Evolutionary conservation across 1,140 invertebrate genomes (phyloP).

Genomic region (Drosophila tsacasi): DNA sequence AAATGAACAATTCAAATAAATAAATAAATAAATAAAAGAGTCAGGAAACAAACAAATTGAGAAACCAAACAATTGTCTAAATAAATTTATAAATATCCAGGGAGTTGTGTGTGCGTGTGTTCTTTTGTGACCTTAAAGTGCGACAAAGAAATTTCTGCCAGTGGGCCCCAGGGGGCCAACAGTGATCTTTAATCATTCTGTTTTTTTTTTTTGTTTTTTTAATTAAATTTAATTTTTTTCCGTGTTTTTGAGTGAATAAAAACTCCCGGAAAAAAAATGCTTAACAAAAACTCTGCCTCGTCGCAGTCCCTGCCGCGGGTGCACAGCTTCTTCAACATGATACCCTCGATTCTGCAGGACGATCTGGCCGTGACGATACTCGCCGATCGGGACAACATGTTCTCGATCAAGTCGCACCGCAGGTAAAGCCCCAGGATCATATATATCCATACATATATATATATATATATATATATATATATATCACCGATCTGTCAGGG

Average conservation of each 20-base stretch:
- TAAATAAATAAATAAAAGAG: constrained; percentile 11
- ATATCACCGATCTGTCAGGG: background rate
- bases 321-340: constrained; percentile 84
- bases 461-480: background rate
- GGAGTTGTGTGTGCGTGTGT: background rate
- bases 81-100: background rate
- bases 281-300: constrained; percentile 78
- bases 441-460: background rate
- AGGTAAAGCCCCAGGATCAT: constrained; percentile 51
- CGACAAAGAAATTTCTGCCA: background rate
- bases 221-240: constrained; percentile 6
- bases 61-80: constrained; percentile 1
- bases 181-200: constrained; percentile 1
- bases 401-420: constrained; percentile 80
- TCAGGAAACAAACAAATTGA: background rate
- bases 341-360: constrained; percentile 80
- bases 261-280: constrained; percentile 68
- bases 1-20: constrained; percentile 4
- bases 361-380: constrained; percentile 78
- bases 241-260: background rate
- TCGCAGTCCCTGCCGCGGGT: constrained; percentile 82
- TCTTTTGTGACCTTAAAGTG: constrained; percentile 7
- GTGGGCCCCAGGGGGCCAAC: constrained; percentile 39
- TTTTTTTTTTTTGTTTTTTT: background rate
- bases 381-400: constrained; percentile 81